Evolutionary conservation across 1,140 invertebrate species (phyloP).

Genomic region (Heliconius congener): DNA sequence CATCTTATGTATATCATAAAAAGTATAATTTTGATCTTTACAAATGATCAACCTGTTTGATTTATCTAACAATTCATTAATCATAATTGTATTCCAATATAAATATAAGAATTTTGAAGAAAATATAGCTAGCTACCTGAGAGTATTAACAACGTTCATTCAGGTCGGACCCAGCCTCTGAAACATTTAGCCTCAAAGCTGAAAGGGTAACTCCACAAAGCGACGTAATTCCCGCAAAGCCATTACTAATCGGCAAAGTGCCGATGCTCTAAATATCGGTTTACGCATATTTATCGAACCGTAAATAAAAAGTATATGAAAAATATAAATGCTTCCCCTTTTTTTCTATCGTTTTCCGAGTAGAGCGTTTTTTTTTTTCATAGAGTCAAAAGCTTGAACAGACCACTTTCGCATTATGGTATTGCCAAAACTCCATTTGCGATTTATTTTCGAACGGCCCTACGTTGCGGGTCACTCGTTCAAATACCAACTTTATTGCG

Average conservation of each 20-base stretch:
- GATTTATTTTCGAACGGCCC: slow-evolving; percentile 49
- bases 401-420: slow-evolving; percentile 81
- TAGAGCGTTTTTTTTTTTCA: slow-evolving; percentile 74
- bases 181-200: slow-evolving; percentile 71
- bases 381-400: slow-evolving; percentile 81
- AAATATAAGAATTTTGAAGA: slow-evolving; percentile 16
- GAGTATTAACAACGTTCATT: slow-evolving; percentile 31
- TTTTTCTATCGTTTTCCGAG: slow-evolving; percentile 78
- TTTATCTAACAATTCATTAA: too few species aligned
- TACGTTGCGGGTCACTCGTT: slow-evolving; percentile 31
- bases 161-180: slow-evolving; percentile 36
- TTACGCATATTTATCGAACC: slow-evolving; percentile 76
- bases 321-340: slow-evolving; percentile 77
- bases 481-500: slow-evolving; percentile 44
- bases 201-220: slow-evolving; percentile 66
- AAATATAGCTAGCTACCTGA: background rate
- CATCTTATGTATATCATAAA: too few species aligned
- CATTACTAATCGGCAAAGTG: slow-evolving; percentile 78
- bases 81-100: background rate
- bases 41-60: too few species aligned
- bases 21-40: too few species aligned
- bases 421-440: slow-evolving; percentile 79
- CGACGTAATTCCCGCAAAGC: slow-evolving; percentile 57
- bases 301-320: slow-evolving; percentile 80
- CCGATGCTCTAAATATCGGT: slow-evolving; percentile 75